These are phyloP conservation scores for Dermatemys mawii DNA, from an alignment of 2,113 vertebrate species.

Conservation along the genomic window DNA sequence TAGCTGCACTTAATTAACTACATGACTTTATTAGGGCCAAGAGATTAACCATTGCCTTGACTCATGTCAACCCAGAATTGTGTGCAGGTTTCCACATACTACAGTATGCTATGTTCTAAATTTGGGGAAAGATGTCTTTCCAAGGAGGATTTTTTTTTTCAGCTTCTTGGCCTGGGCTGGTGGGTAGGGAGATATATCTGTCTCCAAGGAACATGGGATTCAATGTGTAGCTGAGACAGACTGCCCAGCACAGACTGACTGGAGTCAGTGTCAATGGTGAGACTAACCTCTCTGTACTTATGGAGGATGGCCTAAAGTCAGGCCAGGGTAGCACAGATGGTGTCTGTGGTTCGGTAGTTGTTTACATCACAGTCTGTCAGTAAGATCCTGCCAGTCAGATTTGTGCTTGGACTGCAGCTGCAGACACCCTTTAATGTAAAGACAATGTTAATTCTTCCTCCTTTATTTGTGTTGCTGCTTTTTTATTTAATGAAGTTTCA, in stretches of 20 bases:
- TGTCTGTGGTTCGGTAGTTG: rapidly evolving
- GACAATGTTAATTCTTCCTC: rapidly evolving
- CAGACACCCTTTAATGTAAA: not conserved
- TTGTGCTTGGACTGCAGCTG: not conserved
- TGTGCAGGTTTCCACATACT: not conserved
- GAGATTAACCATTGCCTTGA: not conserved
- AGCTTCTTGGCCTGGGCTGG: not conserved
- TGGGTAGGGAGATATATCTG: not conserved
- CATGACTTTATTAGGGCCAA: not conserved
- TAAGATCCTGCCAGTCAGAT: not conserved
- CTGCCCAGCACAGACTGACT: not conserved
- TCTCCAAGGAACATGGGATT: not conserved
- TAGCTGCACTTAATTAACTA: not conserved
- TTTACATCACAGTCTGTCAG: not conserved
- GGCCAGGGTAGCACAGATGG: not conserved
- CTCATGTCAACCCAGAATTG: not conserved
- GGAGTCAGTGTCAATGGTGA: not conserved
- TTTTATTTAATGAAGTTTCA: not conserved
- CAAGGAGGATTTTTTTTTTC: not conserved
- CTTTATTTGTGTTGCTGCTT: not conserved
- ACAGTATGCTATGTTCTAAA: not conserved
- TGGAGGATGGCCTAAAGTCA: not conserved
- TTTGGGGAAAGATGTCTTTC: not conserved
- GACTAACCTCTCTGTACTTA: not conserved
- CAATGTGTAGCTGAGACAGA: not conserved